A percentile compares a stretch with the other conserved stretches of the same genome.
Conservation (phyloP, 2,797 vertebrate genomes). For the Betta splendens region DNA sequence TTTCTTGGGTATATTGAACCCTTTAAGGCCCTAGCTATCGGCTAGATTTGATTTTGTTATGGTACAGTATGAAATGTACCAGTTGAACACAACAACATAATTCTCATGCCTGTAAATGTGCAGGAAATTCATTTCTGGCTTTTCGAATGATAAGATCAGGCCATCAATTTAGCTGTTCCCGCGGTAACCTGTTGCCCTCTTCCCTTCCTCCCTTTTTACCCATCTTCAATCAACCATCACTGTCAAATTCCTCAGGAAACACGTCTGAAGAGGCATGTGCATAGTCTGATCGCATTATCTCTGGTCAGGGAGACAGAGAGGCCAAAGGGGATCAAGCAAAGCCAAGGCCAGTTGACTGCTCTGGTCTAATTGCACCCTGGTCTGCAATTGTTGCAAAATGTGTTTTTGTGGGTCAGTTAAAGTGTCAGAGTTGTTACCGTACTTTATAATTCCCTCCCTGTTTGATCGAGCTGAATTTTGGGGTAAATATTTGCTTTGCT, state of each 20-base stretch:
- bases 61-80: too few species aligned
- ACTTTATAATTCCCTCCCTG: not conserved
- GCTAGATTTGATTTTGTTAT: too few species aligned
- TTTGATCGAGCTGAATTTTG: slow-evolving; percentile 4
- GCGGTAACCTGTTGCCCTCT: slow-evolving; percentile 65
- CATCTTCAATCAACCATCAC: slow-evolving; percentile 64
- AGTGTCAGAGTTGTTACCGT: slow-evolving; percentile 8
- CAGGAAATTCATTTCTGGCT: too few species aligned
- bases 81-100: too few species aligned
- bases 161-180: slow-evolving; percentile 59
- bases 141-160: slow-evolving; percentile 64
- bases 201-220: slow-evolving; percentile 29
- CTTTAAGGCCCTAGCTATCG: not conserved
- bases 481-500: slow-evolving; percentile 10
- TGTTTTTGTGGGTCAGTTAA: slow-evolving; percentile 40
- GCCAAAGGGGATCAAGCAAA: slow-evolving; percentile 67
- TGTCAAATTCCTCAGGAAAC: slow-evolving; percentile 81
- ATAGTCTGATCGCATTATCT: slow-evolving; percentile 80
- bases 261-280: slow-evolving; percentile 79
- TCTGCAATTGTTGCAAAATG: slow-evolving; percentile 71
- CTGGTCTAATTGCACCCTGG: slow-evolving; percentile 72
- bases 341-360: slow-evolving; percentile 76
- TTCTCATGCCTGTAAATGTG: too few species aligned
- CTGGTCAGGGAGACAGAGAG: slow-evolving; percentile 72
- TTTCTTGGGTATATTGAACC: slow-evolving; percentile 7